These are phyloP conservation scores for Abramis brama DNA, from an alignment of 2,113 vertebrate genomes.

Conservation along the genomic window DNA sequence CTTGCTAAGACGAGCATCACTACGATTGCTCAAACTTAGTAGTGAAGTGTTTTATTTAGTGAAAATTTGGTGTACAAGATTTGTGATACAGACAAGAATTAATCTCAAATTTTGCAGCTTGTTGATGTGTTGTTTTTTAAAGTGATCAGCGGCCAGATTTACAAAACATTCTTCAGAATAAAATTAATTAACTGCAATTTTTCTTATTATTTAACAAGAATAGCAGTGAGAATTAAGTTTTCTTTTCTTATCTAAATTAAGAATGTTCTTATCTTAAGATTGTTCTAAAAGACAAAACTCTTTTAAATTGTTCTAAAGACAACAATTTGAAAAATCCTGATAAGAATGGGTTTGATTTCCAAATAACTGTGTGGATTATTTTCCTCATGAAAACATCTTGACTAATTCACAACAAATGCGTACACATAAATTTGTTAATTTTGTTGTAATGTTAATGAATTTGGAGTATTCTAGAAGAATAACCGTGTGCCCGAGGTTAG, in stretches of 20 bases:
- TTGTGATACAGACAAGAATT: neutral
- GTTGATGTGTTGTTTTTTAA: neutral
- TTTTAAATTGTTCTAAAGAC: neutral
- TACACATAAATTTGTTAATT: too few species aligned
- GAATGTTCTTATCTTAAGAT: neutral
- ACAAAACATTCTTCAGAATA: neutral
- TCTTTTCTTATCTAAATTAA: neutral
- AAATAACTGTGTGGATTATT: too few species aligned
- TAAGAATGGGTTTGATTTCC: neutral
- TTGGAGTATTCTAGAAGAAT: too few species aligned
- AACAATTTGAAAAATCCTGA: neutral
- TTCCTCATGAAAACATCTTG: too few species aligned
- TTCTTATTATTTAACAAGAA: neutral
- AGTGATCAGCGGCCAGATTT: neutral
- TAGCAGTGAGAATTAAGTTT: neutral
- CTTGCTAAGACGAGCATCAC: neutral
- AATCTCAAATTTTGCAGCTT: neutral
- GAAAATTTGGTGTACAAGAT: neutral
- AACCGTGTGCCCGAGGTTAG: too few species aligned
- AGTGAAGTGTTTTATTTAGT: neutral
- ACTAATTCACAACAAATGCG: too few species aligned
- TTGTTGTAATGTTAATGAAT: too few species aligned
- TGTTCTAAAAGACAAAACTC: neutral
- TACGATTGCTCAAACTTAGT: neutral
- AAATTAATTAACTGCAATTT: neutral